phyloP scores from a whole-genome alignment of 2,797 vertebrate species.

The Semotilus atromaculatus region DNA sequence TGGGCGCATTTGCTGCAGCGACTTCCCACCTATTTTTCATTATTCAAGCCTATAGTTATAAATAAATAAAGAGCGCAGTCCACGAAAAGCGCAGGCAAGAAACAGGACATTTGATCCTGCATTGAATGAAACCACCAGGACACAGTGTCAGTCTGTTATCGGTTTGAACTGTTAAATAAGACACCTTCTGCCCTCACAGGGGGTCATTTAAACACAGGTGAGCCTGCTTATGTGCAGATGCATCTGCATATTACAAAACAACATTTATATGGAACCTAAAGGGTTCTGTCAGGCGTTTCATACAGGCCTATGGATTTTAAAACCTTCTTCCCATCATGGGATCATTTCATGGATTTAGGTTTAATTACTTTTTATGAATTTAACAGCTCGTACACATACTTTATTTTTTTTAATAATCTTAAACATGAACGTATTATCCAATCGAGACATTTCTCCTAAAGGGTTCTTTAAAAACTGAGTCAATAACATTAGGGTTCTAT shows the following conservation, averaged over 20 bases:
- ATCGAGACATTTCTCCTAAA: too few relatives aligned
- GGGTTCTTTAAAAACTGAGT: background rate
- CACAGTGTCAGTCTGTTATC: background rate
- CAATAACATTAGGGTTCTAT: background rate
- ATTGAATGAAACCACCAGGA: conserved; percentile 39
- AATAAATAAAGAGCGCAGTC: conserved; percentile 66
- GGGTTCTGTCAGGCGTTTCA: background rate
- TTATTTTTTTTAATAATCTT: background rate
- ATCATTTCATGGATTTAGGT: background rate
- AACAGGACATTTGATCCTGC: conserved; percentile 65
- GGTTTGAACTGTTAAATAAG: conserved; percentile 31
- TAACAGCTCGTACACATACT: background rate
- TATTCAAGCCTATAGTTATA: conserved; percentile 64
- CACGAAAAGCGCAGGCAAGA: conserved; percentile 58
- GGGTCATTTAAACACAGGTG: background rate
- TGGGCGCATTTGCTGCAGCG: conserved; percentile 63
- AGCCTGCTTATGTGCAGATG: background rate
- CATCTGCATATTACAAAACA: conserved; percentile 10
- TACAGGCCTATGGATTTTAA: background rate
- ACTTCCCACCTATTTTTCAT: conserved; percentile 53
- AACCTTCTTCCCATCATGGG: background rate
- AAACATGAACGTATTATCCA: background rate
- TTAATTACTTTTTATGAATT: background rate
- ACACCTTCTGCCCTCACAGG: conserved; percentile 8
- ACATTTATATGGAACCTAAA: background rate